Percentiles rank a stretch among this genome's conserved stretches.
Evolutionary conservation across 2,888 invertebrate species (phyloP).

Genomic region (Germaria angustata): DNA sequence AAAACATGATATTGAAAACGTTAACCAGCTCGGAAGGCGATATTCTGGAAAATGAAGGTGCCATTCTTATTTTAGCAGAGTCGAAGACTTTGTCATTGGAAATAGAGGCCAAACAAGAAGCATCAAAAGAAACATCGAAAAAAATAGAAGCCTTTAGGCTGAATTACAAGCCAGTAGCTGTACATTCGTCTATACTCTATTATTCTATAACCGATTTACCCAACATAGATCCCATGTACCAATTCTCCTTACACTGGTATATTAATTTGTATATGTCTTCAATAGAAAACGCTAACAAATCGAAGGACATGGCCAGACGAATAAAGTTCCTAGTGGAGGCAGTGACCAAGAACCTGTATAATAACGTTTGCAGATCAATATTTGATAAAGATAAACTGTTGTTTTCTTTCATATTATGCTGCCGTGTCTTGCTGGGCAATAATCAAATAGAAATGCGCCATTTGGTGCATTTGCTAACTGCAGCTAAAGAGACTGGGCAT

Average conservation of each 20-base stretch:
- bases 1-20: slow-evolving; percentile 92
- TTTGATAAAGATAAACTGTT: slow-evolving; percentile 94
- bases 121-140: slow-evolving; percentile 89
- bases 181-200: slow-evolving; percentile 91
- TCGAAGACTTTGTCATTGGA: slow-evolving; percentile 91
- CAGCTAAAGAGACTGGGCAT: slow-evolving; percentile 79
- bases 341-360: slow-evolving; percentile 90
- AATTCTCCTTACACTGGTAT: slow-evolving; percentile 96
- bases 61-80: slow-evolving; percentile 92
- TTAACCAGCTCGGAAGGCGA: slow-evolving; percentile 91
- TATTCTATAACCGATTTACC: slow-evolving; percentile 93
- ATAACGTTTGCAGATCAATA: slow-evolving; percentile 92
- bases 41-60: slow-evolving; percentile 94
- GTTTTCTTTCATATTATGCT: slow-evolving; percentile 88
- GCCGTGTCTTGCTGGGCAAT: slow-evolving; percentile 84
- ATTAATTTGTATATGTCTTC: slow-evolving; percentile 83
- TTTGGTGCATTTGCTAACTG: slow-evolving; percentile 89
- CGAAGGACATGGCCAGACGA: slow-evolving; percentile 87
- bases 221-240: slow-evolving; percentile 96
- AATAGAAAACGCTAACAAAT: slow-evolving; percentile 79
- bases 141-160: slow-evolving; percentile 91
- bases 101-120: slow-evolving; percentile 90
- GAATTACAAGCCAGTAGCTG: slow-evolving; percentile 91
- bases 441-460: slow-evolving; percentile 83
- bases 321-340: slow-evolving; percentile 89